A percentile compares a stretch with the other conserved stretches of the same genome.
Evolutionary conservation across 2,113 vertebrate genomes (phyloP).

Genomic region (Sylvicapra grimmia): DNA sequence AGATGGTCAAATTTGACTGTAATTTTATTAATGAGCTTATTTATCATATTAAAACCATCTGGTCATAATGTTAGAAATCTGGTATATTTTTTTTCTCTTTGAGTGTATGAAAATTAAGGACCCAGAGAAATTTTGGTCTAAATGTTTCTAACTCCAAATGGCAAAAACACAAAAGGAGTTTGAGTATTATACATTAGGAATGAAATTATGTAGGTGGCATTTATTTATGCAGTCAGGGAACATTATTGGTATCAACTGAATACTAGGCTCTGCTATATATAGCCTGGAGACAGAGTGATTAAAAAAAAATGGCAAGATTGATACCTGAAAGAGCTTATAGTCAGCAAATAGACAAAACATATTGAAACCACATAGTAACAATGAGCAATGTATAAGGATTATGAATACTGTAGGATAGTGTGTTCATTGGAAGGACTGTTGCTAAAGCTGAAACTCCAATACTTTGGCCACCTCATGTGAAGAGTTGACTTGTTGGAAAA

Average conservation of each 20-base stretch:
- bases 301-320: background rate
- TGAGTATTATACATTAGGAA: background rate
- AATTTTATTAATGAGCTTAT: slow-evolving; percentile 22
- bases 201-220: background rate
- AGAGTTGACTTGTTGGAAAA: no score
- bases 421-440: background rate
- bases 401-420: background rate
- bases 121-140: slow-evolving; percentile 4
- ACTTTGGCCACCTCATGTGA: no score
- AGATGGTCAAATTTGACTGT: background rate
- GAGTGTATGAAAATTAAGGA: background rate
- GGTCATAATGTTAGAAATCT: slow-evolving; percentile 21
- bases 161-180: slow-evolving; percentile 7
- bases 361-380: background rate
- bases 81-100: background rate
- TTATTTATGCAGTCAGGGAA: background rate
- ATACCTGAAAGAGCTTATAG: background rate
- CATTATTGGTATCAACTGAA: background rate
- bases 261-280: background rate
- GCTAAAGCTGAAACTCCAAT: no score
- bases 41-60: slow-evolving; percentile 26
- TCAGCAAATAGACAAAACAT: background rate
- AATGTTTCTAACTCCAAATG: background rate
- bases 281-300: background rate
- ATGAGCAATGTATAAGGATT: background rate